These are phyloP conservation scores for Synergus umbraculus DNA, from an alignment of 2,888 invertebrate species.

Conservation along the genomic window DNA sequence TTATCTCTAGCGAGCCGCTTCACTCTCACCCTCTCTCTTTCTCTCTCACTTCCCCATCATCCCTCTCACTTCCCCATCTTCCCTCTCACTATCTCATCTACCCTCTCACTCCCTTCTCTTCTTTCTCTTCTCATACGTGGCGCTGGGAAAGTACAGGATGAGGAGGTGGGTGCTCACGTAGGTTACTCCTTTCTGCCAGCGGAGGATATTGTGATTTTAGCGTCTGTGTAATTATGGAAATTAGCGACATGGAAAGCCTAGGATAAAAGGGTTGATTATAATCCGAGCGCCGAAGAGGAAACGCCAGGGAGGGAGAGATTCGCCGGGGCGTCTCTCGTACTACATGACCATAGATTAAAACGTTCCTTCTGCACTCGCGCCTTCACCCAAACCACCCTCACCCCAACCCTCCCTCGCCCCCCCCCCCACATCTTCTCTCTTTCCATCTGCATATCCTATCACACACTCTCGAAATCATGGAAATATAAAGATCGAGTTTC, in stretches of 20 bases:
- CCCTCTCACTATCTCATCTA: constrained; percentile 53
- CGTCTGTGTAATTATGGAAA: constrained; percentile 78
- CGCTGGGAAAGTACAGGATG: constrained; percentile 56
- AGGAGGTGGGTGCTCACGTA: constrained; percentile 71
- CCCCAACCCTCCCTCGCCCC: too few relatives aligned
- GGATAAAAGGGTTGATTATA: constrained; percentile 78
- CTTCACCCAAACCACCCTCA: constrained; percentile 57
- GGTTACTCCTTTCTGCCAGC: constrained; percentile 75
- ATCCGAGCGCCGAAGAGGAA: constrained; percentile 70
- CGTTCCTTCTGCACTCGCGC: constrained; percentile 75
- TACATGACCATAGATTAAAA: constrained; percentile 76
- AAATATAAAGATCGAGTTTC: constrained; percentile 61
- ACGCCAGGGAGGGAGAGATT: constrained; percentile 53
- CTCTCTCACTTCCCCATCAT: constrained; percentile 53
- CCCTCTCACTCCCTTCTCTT: constrained; percentile 56
- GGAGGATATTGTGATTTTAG: constrained; percentile 78
- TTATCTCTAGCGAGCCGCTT: constrained; percentile 74
- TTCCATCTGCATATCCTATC: constrained; percentile 61
- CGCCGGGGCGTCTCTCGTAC: constrained; percentile 61
- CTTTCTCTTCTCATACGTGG: constrained; percentile 58
- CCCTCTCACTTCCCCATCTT: constrained; percentile 56
- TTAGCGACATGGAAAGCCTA: constrained; percentile 78
- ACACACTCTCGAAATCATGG: constrained; percentile 64
- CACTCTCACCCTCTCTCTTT: constrained; percentile 57
- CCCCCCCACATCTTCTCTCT: constrained; percentile 41